These are phyloP conservation scores for Sterrhoptilus dennistouni DNA, from an alignment of 2,113 vertebrate species.

Conservation along the genomic window DNA sequence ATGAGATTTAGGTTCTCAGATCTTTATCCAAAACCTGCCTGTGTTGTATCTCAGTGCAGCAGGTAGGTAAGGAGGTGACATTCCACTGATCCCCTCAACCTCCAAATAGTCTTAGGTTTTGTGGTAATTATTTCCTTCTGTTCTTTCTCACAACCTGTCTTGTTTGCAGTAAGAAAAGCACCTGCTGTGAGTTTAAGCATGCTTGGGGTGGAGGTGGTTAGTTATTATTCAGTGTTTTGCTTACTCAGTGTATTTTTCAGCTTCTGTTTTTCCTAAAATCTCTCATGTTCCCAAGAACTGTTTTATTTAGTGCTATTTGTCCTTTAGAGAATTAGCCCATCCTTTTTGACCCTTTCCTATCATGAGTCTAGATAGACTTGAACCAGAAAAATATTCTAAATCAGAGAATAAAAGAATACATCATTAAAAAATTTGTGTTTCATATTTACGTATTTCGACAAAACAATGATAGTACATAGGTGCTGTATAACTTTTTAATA, in stretches of 20 bases:
- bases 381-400: neutral
- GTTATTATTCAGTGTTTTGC: neutral
- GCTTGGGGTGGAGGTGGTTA: rapidly evolving
- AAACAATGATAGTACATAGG: neutral
- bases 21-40: neutral
- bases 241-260: neutral
- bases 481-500: neutral
- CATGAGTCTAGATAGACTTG: neutral
- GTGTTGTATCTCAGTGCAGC: neutral
- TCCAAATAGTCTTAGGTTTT: neutral
- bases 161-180: neutral
- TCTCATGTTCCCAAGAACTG: neutral
- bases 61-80: neutral
- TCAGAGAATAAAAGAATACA: neutral
- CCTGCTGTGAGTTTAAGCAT: neutral
- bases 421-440: neutral
- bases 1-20: neutral
- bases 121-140: neutral
- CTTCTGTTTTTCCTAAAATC: neutral
- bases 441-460: neutral
- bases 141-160: neutral
- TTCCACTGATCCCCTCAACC: neutral
- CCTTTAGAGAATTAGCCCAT: neutral
- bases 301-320: neutral
- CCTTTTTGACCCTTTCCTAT: neutral